phyloP scores from a whole-genome alignment of 1,140 invertebrate genomes.

The Chironomus striatipennis region DNA sequence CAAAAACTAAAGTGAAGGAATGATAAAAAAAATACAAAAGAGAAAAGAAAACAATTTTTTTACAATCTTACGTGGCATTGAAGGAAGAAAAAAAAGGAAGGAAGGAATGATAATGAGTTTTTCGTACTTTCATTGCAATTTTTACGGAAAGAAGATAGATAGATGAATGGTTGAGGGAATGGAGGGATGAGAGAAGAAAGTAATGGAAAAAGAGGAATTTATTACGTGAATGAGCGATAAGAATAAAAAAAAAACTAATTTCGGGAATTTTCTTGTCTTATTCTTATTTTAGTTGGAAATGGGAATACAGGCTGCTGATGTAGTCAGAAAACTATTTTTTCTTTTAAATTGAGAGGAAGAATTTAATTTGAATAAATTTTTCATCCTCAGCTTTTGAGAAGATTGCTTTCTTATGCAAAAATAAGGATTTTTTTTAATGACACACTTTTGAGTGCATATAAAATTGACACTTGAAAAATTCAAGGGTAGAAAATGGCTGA shows the following conservation, averaged over 20 bases:
- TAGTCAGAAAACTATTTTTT: too few species aligned
- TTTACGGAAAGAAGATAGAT: not conserved
- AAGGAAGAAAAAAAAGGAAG: not conserved
- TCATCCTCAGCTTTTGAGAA: too few species aligned
- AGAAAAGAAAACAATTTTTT: not conserved
- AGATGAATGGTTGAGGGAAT: too few species aligned
- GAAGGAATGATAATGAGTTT: slow-evolving; percentile 21
- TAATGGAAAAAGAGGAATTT: not conserved
- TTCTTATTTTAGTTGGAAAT: not conserved
- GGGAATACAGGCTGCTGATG: too few species aligned
- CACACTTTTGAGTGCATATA: too few species aligned
- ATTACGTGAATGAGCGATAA: not conserved
- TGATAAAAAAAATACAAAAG: too few species aligned
- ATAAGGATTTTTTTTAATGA: too few species aligned
- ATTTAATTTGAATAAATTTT: too few species aligned
- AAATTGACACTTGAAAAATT: too few species aligned
- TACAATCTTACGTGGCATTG: slow-evolving; percentile 17
- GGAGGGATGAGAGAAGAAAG: not conserved
- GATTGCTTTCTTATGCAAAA: too few species aligned
- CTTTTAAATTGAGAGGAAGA: too few species aligned
- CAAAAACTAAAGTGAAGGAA: not conserved
- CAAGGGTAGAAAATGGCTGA: too few species aligned
- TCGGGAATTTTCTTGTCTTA: not conserved
- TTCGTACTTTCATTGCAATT: slow-evolving; percentile 9
- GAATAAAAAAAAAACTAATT: not conserved